Base-by-base conservation (phyloP, 2,888 invertebrate species). In the Galerucella calmariensis region DNA sequence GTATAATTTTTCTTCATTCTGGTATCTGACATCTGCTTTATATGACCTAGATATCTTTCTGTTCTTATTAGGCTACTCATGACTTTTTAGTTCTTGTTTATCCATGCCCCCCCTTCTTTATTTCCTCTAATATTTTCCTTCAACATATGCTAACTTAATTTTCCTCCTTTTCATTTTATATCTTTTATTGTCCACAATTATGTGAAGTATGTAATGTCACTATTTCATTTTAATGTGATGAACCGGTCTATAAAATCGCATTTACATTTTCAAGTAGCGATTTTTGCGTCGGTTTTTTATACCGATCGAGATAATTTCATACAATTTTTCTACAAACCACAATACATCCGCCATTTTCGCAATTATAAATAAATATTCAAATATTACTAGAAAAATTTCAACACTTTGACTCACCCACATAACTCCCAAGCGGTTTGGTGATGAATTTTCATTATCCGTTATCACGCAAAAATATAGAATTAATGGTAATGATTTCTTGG, bases 371-470 rank as follows among this genome's bases (percentile, higher is more conserved):
- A 58, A 46, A 69, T 41, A 46, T 27, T 16, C 14, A 51, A 61
- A 63, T 65, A 62, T 65, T 20, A 41, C 20, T 12, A 27, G 48
- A 71, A 12, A 41, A 53, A 46, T 71, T 65, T 44, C 65, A 44
- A 1, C 10, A 20, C 53, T 67, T 72, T 66, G 58, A 67, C 66
- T 67, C 48, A 72, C 58, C 72, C 72, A 56, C 72, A 72, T 72
- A 66, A 58, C 27, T 66, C 5, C 41, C 63, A 16, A 24, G 46
- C 16, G 65, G 71, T 71, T 71, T 67, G 27, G n/a, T 56, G 51
- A 65, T 41, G 63, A 70, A 53, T 44, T 65, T 71, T 44, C 20
- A 61, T 62, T 62, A 41, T 41, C n/a, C 10, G n/a, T 62, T 62
- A 62, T 62, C 62, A 10, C 56, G 16, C 12, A 56, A 56, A 62